phyloP scores from a whole-genome alignment of 2,797 vertebrate genomes.

The Lagocephalus sceleratus region DNA sequence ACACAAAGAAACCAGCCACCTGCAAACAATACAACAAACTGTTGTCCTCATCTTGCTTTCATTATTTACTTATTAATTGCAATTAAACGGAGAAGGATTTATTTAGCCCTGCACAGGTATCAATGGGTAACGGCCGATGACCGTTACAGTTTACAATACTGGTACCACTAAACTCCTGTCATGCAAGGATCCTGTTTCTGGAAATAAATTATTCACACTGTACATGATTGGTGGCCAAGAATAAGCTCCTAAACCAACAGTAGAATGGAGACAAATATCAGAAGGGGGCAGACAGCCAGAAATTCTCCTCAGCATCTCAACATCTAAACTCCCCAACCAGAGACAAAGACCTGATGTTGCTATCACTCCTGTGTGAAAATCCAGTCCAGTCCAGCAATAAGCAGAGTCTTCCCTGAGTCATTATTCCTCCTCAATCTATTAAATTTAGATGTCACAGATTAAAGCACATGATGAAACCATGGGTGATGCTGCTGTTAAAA shows the following conservation, averaged over 20 bases:
- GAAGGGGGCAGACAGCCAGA: slow-evolving; percentile 5
- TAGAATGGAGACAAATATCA: slow-evolving; percentile 22
- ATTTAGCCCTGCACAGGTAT: no score
- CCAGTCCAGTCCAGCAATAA: no score
- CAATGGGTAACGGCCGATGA: no score
- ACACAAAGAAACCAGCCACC: no score
- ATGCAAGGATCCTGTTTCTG: slow-evolving; percentile 63
- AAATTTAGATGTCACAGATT: slow-evolving; percentile 43
- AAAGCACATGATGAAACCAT: slow-evolving; percentile 46
- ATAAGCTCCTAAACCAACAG: slow-evolving; percentile 70
- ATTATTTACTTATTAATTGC: no score
- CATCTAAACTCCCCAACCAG: slow-evolving; percentile 43
- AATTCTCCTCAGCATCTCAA: slow-evolving; percentile 24
- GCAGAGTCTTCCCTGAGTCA: slow-evolving; percentile 16
- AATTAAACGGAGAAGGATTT: no score
- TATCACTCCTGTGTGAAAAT: no score
- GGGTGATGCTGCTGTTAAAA: slow-evolving; percentile 11
- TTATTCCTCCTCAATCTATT: slow-evolving; percentile 42
- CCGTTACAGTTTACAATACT: no score
- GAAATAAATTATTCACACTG: slow-evolving; percentile 72
- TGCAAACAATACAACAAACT: no score
- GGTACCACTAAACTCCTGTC: slow-evolving; percentile 58
- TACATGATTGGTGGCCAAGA: slow-evolving; percentile 61
- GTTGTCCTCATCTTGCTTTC: no score
- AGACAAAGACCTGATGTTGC: slow-evolving; percentile 30